Base-by-base conservation (phyloP, 1,140 invertebrate species). In the Drosophila pruinosa region DNA sequence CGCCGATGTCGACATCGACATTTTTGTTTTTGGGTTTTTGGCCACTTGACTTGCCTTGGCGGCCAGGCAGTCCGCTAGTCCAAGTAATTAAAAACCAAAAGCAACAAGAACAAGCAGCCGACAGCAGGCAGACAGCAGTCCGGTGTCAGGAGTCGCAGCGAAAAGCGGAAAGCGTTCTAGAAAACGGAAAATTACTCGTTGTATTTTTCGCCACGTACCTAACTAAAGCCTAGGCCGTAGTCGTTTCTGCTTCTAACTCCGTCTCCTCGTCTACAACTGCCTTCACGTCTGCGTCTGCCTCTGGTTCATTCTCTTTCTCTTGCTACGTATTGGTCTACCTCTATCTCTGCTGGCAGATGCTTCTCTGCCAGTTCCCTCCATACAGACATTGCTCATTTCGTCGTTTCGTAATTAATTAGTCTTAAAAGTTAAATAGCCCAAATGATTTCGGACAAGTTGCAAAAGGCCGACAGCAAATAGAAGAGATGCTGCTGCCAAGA, bases 361-460 rank as follows among this genome's bases (percentile, higher is more conserved):
- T 53, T n/a, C 28, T 34, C 17, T 34, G 14, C 4, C 10, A 53
- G 8, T 24, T 24, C 38, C 22, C 56, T 74, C 28, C 47, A 47
- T 48, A 67, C 73, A 82, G 72, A 76, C 82, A 75, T 78, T 86
- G 78, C 82, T 86, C 82, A 88, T 86, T 86, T 88, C 82, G 82
- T 82, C 82, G 82, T 86, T 86, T 86, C 82, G 82, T 86, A 86
- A 86, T 86, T 86, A 86, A 86, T 86, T 86, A 88, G 82, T 88
- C 82, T 88, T 88, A 88, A 88, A 88, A 88, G 82, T 88, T 88
- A 88, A 88, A 88, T 88, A 88, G 83, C 82, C 78, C 82, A 88
- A 88, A 88, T 88, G 82, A 88, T 88, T 88, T 88, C 65, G 78
- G 82, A 88, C 82, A 88, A 78, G 72, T 63, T 71, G 88, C 78